Conservation (phyloP, 1,140 invertebrate species). For the Drosophila mayri region DNA sequence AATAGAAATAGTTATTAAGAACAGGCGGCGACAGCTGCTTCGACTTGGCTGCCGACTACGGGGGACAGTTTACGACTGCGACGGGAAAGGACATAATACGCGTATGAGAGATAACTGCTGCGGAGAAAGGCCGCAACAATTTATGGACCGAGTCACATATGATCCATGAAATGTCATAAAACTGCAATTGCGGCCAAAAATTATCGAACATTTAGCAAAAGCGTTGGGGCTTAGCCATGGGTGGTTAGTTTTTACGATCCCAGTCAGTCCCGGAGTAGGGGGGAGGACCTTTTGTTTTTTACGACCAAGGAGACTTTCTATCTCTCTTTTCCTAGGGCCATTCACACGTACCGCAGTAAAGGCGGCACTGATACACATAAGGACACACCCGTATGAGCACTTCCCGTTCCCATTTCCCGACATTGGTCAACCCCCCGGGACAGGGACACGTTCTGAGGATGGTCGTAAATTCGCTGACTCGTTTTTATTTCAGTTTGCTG, state of each 20-base stretch:
- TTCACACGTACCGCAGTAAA: constrained; percentile 75
- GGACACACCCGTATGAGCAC: constrained; percentile 34
- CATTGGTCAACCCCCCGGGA: constrained; percentile 46
- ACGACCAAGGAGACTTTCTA: constrained; percentile 59
- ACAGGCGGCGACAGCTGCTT: constrained; percentile 53
- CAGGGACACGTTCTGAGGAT: constrained; percentile 53
- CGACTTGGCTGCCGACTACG: constrained; percentile 49
- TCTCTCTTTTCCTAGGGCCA: constrained; percentile 40
- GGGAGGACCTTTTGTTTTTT: constrained; percentile 73
- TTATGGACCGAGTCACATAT: constrained; percentile 65
- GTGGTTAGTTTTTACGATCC: constrained; percentile 70
- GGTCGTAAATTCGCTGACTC: constrained; percentile 59
- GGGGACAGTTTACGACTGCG: constrained; percentile 64
- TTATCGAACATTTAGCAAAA: constrained; percentile 81
- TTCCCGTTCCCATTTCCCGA: constrained; percentile 20
- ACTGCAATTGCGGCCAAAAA: constrained; percentile 78
- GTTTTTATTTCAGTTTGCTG: constrained; percentile 46
- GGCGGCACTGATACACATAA: constrained; percentile 72
- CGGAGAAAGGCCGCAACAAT: constrained; percentile 61
- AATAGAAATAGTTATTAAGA: constrained; percentile 82
- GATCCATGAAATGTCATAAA: constrained; percentile 79
- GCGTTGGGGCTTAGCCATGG: constrained; percentile 69
- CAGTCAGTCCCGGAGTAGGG: constrained; percentile 3
- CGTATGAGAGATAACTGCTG: constrained; percentile 38
- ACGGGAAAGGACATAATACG: constrained; percentile 24